Evolutionary conservation across 2,113 vertebrate genomes (phyloP).

Genomic region (Galemys pyrenaicus): DNA sequence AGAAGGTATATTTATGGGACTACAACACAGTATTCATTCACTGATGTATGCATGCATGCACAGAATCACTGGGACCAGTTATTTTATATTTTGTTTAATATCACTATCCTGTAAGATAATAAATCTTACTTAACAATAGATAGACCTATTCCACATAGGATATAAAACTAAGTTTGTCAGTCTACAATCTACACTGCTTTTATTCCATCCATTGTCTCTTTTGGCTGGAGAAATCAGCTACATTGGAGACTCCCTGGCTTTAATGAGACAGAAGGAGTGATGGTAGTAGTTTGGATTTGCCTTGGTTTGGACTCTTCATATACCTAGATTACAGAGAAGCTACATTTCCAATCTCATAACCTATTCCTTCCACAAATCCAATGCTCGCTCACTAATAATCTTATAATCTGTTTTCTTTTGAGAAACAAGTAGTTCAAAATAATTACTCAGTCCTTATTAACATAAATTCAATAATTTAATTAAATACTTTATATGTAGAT

Average conservation of each 20-base stretch:
- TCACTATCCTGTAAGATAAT: not conserved
- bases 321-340: not conserved
- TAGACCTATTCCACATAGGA: not conserved
- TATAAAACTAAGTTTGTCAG: not conserved
- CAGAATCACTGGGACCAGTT: not conserved
- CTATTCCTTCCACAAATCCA: not conserved
- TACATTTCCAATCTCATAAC: not conserved
- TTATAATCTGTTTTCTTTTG: not conserved
- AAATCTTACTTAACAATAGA: not conserved
- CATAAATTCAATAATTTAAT: constrained; percentile 12
- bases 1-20: not conserved
- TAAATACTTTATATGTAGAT: not conserved
- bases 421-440: constrained; percentile 30
- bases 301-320: not conserved
- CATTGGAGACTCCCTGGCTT: not conserved
- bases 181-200: not conserved
- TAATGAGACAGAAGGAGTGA: not conserved
- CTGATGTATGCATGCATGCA: accelerated
- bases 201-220: not conserved
- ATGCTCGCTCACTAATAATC: not conserved
- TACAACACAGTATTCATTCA: not conserved
- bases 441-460: not conserved
- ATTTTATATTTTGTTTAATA: constrained; percentile 11
- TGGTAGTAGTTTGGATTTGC: not conserved
- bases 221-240: not conserved